phyloP scores from a whole-genome alignment of 2,113 vertebrate species.

The Oostethus manadensis region DNA sequence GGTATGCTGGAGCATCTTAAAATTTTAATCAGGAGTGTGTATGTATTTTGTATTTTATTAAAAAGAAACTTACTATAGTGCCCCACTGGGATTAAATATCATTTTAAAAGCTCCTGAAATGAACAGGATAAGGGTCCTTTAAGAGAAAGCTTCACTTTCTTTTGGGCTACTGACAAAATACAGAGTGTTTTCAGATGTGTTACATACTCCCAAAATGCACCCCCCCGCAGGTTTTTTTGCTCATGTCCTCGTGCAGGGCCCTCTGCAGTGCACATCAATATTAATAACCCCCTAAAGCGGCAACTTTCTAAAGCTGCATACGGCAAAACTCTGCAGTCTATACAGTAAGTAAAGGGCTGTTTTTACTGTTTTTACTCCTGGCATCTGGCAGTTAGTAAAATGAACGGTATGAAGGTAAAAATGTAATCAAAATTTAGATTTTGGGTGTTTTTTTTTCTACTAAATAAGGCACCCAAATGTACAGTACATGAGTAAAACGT shows the following conservation, averaged over 20 bases:
- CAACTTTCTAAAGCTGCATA: conserved; percentile 37
- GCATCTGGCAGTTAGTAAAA: neutral
- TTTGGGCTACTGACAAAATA: conserved; percentile 58
- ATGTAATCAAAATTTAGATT: too few relatives aligned
- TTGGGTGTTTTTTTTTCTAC: too few relatives aligned
- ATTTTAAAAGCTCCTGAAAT: too few relatives aligned
- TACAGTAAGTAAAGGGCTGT: neutral
- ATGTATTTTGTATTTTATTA: too few relatives aligned
- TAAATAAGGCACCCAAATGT: too few relatives aligned
- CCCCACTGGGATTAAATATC: too few relatives aligned
- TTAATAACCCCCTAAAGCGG: conserved; percentile 47
- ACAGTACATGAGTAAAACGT: too few relatives aligned
- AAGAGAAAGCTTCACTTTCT: conserved; percentile 25
- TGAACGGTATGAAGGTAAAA: neutral
- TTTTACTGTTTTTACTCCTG: neutral
- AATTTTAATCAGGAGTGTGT: too few relatives aligned
- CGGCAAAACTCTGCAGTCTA: conserved; percentile 19
- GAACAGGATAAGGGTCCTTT: too few relatives aligned
- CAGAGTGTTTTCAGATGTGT: conserved; percentile 35
- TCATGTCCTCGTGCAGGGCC: conserved; percentile 13
- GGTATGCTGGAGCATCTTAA: too few relatives aligned
- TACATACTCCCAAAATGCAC: neutral
- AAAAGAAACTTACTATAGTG: too few relatives aligned
- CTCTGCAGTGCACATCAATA: conserved; percentile 59
- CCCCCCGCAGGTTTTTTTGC: neutral